Evolutionary conservation across 1,140 invertebrate species (phyloP).

Genomic region (Drosophila subpulchrella): DNA sequence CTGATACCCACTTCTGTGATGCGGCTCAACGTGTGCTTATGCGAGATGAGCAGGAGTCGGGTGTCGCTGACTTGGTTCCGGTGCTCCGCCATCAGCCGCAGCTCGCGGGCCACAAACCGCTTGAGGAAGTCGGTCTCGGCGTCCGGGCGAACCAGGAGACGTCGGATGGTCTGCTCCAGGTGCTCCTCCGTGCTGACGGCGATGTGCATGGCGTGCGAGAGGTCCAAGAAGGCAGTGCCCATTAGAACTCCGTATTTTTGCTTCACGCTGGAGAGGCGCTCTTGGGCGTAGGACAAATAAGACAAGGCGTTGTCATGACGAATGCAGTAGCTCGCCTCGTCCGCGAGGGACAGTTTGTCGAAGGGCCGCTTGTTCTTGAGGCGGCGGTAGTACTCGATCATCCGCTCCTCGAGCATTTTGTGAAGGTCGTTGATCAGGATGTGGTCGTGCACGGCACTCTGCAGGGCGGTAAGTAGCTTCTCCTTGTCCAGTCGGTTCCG

Average conservation of each 20-base stretch:
- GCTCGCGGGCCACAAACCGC: slow-evolving; percentile 1
- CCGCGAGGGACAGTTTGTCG: neutral
- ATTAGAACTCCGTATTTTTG: too few species aligned
- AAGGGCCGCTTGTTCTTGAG: neutral
- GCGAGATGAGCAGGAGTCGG: neutral
- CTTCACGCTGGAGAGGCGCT: neutral
- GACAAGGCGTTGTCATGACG: neutral
- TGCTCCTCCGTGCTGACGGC: slow-evolving; percentile 9
- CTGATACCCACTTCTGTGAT: slow-evolving; percentile 8
- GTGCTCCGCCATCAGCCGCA: neutral
- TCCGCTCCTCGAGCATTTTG: neutral
- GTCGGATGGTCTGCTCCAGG: slow-evolving; percentile 4
- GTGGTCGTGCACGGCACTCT: neutral
- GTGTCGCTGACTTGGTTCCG: slow-evolving; percentile 22
- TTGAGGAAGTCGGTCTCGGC: slow-evolving; percentile 14
- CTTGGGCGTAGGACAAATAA: neutral
- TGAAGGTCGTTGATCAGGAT: neutral
- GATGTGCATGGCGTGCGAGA: neutral
- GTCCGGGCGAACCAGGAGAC: neutral
- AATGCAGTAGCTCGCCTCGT: neutral
- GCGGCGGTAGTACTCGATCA: neutral
- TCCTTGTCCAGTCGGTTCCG: neutral
- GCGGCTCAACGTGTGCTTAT: slow-evolving; percentile 7
- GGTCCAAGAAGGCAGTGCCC: neutral
- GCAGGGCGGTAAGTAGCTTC: neutral